Evolutionary conservation across 2,888 invertebrate genomes (phyloP).

Genomic region (Euplexia lucipara): DNA sequence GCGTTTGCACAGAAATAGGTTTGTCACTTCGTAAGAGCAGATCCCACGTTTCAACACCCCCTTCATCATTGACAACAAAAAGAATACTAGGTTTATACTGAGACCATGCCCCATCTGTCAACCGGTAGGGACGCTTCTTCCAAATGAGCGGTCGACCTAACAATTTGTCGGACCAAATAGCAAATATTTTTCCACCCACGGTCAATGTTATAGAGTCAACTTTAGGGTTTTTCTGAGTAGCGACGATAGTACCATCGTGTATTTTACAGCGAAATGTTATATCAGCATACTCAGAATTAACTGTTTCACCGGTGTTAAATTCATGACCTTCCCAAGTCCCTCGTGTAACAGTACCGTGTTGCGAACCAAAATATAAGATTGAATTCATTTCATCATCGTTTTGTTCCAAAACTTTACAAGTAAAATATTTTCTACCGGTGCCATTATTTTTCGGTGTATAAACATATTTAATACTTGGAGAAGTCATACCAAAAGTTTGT

Average conservation of each 20-base stretch:
- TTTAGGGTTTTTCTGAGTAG: slow-evolving; percentile 92
- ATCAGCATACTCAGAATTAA: slow-evolving; percentile 91
- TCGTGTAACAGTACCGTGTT: slow-evolving; percentile 85
- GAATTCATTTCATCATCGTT: slow-evolving; percentile 76
- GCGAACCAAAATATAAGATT: slow-evolving; percentile 81
- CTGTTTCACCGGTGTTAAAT: slow-evolving; percentile 91
- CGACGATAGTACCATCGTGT: slow-evolving; percentile 94
- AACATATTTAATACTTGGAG: slow-evolving; percentile 78
- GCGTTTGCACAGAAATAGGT: slow-evolving; percentile 92
- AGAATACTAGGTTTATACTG: slow-evolving; percentile 93
- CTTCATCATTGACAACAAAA: slow-evolving; percentile 93
- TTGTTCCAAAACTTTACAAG: slow-evolving; percentile 77
- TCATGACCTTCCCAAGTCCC: slow-evolving; percentile 93
- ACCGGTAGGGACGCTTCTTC: slow-evolving; percentile 91
- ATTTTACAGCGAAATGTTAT: slow-evolving; percentile 87
- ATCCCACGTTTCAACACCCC: slow-evolving; percentile 96
- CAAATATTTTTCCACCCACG: slow-evolving; percentile 94
- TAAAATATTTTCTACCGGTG: slow-evolving; percentile 84
- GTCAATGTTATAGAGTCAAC: slow-evolving; percentile 92
- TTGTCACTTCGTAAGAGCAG: slow-evolving; percentile 93
- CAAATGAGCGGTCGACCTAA: slow-evolving; percentile 92
- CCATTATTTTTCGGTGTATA: slow-evolving; percentile 76
- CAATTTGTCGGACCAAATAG: slow-evolving; percentile 94
- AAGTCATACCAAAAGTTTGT: slow-evolving; percentile 83
- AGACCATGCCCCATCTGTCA: slow-evolving; percentile 94